A percentile compares a stretch with the other conserved stretches of the same genome.
These are phyloP conservation scores for Ranitomeya variabilis DNA, from an alignment of 2,113 vertebrate genomes.

Conservation along the genomic window DNA sequence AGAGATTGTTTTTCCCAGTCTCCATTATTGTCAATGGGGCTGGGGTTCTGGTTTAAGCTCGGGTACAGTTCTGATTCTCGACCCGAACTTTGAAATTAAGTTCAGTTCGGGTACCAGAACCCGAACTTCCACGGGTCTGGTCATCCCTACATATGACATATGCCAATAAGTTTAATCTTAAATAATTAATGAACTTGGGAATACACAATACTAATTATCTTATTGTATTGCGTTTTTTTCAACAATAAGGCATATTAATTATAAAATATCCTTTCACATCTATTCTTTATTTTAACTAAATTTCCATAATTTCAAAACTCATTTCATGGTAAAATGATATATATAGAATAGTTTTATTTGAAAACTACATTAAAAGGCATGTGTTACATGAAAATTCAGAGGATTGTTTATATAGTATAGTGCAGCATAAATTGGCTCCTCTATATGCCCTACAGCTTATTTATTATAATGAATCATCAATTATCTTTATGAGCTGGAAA, in stretches of 20 bases:
- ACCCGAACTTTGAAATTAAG: too few species aligned
- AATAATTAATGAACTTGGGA: background rate
- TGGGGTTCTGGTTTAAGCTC: too few species aligned
- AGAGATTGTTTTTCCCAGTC: too few species aligned
- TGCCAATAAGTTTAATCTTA: background rate
- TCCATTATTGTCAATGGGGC: too few species aligned
- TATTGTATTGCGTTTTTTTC: background rate
- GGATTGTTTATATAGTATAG: conserved; percentile 21
- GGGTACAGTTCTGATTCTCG: too few species aligned
- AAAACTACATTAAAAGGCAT: background rate
- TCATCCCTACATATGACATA: too few species aligned
- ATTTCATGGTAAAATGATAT: background rate
- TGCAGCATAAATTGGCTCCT: conserved; percentile 42
- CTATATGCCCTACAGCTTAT: conserved; percentile 44
- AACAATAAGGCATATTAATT: background rate
- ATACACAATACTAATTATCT: background rate
- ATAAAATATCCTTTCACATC: background rate
- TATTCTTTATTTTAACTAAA: background rate
- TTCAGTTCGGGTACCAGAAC: too few species aligned
- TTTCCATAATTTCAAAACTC: background rate
- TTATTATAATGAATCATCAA: conserved; percentile 49
- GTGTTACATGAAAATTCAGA: conserved; percentile 8
- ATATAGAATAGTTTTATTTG: background rate
- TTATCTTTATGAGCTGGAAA: conserved; percentile 45
- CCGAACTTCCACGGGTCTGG: too few species aligned